A percentile compares a stretch with the other conserved stretches of the same genome.
Conservation (phyloP, 2,888 invertebrate species). For the Zele albiditarsus region DNA sequence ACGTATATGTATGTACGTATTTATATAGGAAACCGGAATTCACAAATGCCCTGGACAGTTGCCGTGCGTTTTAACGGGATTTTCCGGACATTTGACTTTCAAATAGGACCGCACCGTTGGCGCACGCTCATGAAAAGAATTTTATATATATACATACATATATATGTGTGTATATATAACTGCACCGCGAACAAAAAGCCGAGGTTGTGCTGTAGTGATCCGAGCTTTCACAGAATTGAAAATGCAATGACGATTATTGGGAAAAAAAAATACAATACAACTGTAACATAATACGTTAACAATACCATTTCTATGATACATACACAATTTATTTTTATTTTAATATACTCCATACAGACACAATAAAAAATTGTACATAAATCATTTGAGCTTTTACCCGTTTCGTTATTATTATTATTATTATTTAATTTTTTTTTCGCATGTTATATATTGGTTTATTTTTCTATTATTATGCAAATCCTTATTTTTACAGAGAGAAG, state of each 20-base stretch:
- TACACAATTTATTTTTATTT: background rate
- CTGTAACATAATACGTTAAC: background rate
- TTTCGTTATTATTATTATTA: no score
- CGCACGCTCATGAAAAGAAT: background rate
- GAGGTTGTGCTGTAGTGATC: background rate
- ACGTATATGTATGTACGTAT: background rate
- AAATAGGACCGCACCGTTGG: constrained; percentile 24
- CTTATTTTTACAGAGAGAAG: no score
- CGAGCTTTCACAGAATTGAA: constrained; percentile 16
- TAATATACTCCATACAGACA: background rate
- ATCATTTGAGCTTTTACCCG: no score
- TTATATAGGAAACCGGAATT: constrained; percentile 3
- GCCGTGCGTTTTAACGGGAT: constrained; percentile 30
- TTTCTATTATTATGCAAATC: no score
- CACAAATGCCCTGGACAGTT: constrained; percentile 23
- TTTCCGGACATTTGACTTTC: constrained; percentile 42
- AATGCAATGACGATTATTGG: constrained; percentile 13
- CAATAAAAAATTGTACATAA: no score
- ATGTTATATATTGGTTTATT: no score
- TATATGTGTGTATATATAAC: background rate
- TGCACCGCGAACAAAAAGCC: constrained; percentile 14
- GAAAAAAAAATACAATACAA: background rate
- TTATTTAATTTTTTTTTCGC: no score
- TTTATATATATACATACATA: background rate
- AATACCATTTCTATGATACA: background rate